Conservation (phyloP, 1,140 invertebrate species). For the Halictus rubicundus region DNA sequence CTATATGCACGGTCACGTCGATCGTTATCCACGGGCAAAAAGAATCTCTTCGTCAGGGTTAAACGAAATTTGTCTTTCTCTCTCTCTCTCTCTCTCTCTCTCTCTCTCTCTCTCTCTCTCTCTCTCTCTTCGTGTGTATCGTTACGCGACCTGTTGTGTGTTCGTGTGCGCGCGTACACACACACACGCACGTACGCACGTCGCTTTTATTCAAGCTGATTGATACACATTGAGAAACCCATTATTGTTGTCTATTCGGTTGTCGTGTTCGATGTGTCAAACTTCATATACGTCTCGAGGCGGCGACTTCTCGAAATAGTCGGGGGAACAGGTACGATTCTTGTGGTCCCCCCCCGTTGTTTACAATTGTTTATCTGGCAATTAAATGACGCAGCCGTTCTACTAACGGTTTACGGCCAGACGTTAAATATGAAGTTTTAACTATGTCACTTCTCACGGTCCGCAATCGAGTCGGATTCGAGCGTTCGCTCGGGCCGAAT, state of each 20-base stretch:
- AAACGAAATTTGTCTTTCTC: not conserved
- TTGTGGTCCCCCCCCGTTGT: not conserved
- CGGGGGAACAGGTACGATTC: not conserved
- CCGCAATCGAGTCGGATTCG: not conserved
- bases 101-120: too few relatives aligned
- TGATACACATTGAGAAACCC: not conserved
- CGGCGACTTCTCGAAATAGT: not conserved
- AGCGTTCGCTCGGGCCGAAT: not conserved
- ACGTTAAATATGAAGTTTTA: not conserved
- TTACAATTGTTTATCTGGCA: not conserved
- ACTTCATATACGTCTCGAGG: not conserved
- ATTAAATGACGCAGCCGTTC: slow-evolving; percentile 8
- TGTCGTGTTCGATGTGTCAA: not conserved
- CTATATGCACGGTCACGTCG: not conserved
- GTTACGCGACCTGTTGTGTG: not conserved
- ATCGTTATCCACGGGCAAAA: not conserved
- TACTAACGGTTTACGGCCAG: not conserved
- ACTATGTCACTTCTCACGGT: not conserved
- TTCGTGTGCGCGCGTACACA: too few relatives aligned
- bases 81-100: too few relatives aligned
- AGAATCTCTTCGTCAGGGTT: not conserved
- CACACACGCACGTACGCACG: not conserved
- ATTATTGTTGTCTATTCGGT: slow-evolving; percentile 8
- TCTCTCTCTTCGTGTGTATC: not conserved
- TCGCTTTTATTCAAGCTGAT: slow-evolving; percentile 7